phyloP scores from a whole-genome alignment of 2,797 vertebrate genomes.

The Muscicapa striata region DNA sequence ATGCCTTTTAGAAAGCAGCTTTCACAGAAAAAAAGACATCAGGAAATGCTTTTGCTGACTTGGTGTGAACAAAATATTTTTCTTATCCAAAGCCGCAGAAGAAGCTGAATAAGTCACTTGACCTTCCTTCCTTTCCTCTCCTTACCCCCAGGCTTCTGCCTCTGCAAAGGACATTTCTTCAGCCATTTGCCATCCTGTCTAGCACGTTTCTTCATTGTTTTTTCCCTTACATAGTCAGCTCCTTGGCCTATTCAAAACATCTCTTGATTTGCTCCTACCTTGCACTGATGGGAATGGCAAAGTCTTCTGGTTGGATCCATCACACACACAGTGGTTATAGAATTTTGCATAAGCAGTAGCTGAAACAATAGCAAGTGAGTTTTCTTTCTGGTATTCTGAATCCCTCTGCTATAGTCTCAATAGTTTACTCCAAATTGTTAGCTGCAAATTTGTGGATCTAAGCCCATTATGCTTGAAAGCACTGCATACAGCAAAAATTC shows the following conservation, averaged over 20 bases:
- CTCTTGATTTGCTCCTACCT: background rate
- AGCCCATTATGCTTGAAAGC: background rate
- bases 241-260: background rate
- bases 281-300: background rate
- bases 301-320: background rate
- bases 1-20: background rate
- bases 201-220: background rate
- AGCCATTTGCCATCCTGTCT: background rate
- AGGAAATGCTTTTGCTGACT: slow-evolving; percentile 67
- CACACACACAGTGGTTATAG: background rate
- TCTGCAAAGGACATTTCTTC: background rate
- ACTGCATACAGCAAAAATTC: background rate
- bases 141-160: background rate
- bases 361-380: background rate
- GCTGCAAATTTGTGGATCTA: background rate
- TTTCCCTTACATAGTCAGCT: background rate
- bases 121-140: slow-evolving; percentile 56
- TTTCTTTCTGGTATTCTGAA: background rate
- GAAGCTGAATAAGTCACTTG: slow-evolving; percentile 50
- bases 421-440: background rate
- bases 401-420: background rate
- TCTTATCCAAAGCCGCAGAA: slow-evolving; percentile 26
- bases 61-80: slow-evolving; percentile 33
- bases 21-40: background rate
- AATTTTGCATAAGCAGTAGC: background rate